Evolutionary conservation across 2,113 vertebrate genomes (phyloP), one percentile per base, ranked within the genome.

Genomic region (Nymphicus hollandicus): DNA sequence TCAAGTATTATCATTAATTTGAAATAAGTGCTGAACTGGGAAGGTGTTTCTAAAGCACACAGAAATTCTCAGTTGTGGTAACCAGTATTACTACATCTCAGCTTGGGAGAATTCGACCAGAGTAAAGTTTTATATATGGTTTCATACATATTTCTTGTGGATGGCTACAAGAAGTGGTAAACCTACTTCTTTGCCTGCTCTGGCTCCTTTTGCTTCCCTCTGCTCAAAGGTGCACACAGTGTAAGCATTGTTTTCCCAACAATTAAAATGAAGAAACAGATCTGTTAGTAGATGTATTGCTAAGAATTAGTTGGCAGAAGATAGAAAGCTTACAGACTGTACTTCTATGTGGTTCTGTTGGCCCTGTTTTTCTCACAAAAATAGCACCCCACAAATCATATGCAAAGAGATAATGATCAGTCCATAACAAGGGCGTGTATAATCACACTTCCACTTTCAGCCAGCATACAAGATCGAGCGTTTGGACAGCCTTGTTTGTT

Each of bases 401-500:
- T 65, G 33, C 46, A 58, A 79, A 64, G 65, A 91, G 93, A 92
- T 95, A 95, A 79, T 25, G 49, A 95, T 95, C 93, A 61, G 61
- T 61, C 72, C 94, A 77, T 82, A 93, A 95, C 91, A 92, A 96
- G 92, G 93, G 96, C 0, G 86, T 94, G 87, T 89, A 43, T 76
- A 94, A 72, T 49, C 76, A 81, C 95, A 88, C 82, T 94, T 97
- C 91, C 95, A 95, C 77, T 94, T 96, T 37, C 84, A 86, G 70
- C 37, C 83, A 55, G 80, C 1, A 0, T 53, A 68, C 39, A 64
- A 90, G 80, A 94, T 77, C 68, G 46, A 87, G 85, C 91, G 70
- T 82, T 91, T 79, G 81, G 43, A 84, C 96, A 93, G 83, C 55
- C 47, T 91, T 96, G 94, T 96, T 96, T 96, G 47, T 95, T 96